Conservation (phyloP, 2,797 vertebrate genomes). For the Garrulus glandarius region DNA sequence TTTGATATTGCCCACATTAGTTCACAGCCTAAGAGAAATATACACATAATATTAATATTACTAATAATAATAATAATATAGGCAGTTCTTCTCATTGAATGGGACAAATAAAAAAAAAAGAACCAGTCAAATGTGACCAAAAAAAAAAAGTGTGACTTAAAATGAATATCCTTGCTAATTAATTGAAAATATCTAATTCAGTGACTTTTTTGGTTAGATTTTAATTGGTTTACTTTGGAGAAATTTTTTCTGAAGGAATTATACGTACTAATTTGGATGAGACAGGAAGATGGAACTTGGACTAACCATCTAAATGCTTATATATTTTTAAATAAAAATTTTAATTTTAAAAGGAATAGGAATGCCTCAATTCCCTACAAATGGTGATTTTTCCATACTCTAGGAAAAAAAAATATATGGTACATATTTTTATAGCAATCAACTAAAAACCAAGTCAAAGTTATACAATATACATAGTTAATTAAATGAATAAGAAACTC, state of each 20-base stretch:
- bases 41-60: not conserved
- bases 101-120: not conserved
- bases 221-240: not conserved
- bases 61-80: not conserved
- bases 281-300: not conserved
- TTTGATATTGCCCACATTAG: not conserved
- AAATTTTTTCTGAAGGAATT: not conserved
- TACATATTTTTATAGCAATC: not conserved
- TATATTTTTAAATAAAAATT: not conserved
- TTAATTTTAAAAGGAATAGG: not conserved
- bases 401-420: not conserved
- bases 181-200: not conserved
- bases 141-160: not conserved
- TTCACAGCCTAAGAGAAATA: not conserved
- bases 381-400: not conserved
- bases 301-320: not conserved
- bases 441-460: not conserved
- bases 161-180: not conserved
- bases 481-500: not conserved
- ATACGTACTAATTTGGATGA: not conserved
- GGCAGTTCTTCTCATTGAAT: not conserved
- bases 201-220: not conserved
- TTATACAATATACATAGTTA: not conserved
- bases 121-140: rapidly evolving
- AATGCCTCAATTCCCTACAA: not conserved